Percentiles rank a stretch among this genome's conserved stretches.
These are phyloP conservation scores for Holcopasites calliopsidis DNA, from an alignment of 1,140 invertebrate genomes.

Conservation along the genomic window DNA sequence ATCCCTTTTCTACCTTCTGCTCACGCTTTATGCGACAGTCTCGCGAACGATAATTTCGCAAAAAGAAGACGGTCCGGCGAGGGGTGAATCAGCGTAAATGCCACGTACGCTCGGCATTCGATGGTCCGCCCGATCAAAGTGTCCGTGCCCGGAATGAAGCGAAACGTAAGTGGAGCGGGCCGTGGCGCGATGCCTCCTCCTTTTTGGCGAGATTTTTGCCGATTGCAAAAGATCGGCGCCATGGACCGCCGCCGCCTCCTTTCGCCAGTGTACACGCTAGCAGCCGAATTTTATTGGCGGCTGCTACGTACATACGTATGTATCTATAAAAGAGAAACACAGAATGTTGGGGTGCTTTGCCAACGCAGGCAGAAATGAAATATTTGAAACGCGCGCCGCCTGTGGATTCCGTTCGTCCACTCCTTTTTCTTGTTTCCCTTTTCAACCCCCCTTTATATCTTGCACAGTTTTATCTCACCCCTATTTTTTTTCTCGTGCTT, in stretches of 20 bases:
- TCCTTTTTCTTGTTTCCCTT: neutral
- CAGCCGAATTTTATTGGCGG: conserved; percentile 50
- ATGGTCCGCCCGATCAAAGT: conserved; percentile 44
- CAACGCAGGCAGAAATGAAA: conserved; percentile 74
- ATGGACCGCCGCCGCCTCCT: neutral
- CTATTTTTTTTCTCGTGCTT: neutral
- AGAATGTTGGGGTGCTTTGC: conserved; percentile 48
- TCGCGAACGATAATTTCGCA: conserved; percentile 20
- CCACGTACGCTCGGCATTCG: neutral
- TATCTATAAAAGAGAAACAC: conserved; percentile 43
- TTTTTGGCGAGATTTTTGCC: conserved; percentile 54
- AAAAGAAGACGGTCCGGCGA: neutral
- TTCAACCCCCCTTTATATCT: conserved; percentile 32
- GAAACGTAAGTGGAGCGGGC: conserved; percentile 50
- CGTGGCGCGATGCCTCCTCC: conserved; percentile 11
- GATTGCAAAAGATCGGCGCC: conserved; percentile 56
- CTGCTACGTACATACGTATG: conserved; percentile 12
- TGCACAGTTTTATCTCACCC: neutral
- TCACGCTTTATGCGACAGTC: too few relatives aligned
- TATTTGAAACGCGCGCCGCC: conserved; percentile 70
- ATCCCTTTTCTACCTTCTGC: too few relatives aligned
- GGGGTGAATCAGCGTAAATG: neutral
- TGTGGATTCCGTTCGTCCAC: conserved; percentile 19
- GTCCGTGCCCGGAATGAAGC: conserved; percentile 52
- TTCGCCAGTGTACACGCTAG: neutral